Evolutionary conservation across 2,888 invertebrate genomes (phyloP).

Genomic region (Lithophane socia): DNA sequence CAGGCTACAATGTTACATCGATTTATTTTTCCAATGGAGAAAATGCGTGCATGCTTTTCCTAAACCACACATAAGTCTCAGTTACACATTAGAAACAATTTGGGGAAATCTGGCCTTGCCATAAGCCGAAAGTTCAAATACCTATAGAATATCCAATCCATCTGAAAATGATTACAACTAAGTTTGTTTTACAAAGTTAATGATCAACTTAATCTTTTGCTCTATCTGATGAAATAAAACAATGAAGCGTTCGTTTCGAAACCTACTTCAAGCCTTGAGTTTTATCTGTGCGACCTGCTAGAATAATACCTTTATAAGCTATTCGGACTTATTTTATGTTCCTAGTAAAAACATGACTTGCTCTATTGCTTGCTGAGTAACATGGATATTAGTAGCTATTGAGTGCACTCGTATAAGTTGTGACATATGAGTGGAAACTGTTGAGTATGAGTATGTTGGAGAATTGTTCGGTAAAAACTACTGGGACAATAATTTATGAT

Average conservation of each 20-base stretch:
- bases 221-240: slow-evolving; percentile 28
- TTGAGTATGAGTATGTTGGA: not conserved
- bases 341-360: slow-evolving; percentile 10
- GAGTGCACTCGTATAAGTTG: slow-evolving; percentile 8
- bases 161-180: not conserved
- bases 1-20: slow-evolving; percentile 2
- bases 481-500: slow-evolving; percentile 1
- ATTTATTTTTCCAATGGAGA: not conserved
- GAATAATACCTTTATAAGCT: slow-evolving; percentile 28
- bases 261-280: slow-evolving; percentile 30
- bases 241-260: slow-evolving; percentile 26
- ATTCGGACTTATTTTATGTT: slow-evolving; percentile 19
- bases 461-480: not conserved
- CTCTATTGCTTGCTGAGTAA: slow-evolving; percentile 12
- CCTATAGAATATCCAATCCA: not conserved
- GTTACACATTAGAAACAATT: not conserved
- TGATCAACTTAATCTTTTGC: not conserved
- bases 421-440: slow-evolving; percentile 6
- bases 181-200: not conserved
- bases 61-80: not conserved
- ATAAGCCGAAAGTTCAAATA: not conserved
- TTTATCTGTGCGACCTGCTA: slow-evolving; percentile 36
- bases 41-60: slow-evolving; percentile 9
- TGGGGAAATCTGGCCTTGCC: not conserved
- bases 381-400: not conserved